Percentiles rank a stretch among this genome's conserved stretches.
phyloP scores from a whole-genome alignment of 2,888 invertebrate species.

The Drosophila colorata region DNA sequence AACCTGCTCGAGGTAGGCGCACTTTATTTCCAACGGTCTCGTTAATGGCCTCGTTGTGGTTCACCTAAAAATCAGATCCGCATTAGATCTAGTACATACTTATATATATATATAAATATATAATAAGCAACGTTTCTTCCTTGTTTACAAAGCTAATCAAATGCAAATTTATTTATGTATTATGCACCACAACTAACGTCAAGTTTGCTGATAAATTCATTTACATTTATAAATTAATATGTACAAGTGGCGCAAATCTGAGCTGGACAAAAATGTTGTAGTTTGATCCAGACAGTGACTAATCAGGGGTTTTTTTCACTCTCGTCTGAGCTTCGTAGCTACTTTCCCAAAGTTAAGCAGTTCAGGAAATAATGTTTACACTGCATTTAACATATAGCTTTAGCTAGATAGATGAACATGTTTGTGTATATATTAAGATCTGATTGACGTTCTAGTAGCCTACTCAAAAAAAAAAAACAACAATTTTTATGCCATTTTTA shows the following conservation, averaged over 20 bases:
- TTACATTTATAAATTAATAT: slow-evolving; percentile 7
- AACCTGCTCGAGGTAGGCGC: slow-evolving; percentile 62
- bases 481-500: slow-evolving; percentile 8
- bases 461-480: slow-evolving; percentile 18
- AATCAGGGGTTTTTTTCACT: slow-evolving; percentile 49
- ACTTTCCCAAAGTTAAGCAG: slow-evolving; percentile 33
- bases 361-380: slow-evolving; percentile 29
- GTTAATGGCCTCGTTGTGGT: slow-evolving; percentile 31
- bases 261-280: slow-evolving; percentile 8
- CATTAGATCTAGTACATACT: neutral
- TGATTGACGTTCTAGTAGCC: slow-evolving; percentile 22
- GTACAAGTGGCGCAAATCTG: neutral
- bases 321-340: neutral
- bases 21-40: slow-evolving; percentile 36
- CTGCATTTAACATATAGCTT: slow-evolving; percentile 48
- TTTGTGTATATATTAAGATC: slow-evolving; percentile 17
- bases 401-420: slow-evolving; percentile 3
- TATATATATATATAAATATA: neutral
- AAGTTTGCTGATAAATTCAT: slow-evolving; percentile 31
- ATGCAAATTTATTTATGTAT: slow-evolving; percentile 21
- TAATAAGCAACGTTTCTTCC: neutral
- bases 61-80: slow-evolving; percentile 45
- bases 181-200: slow-evolving; percentile 29
- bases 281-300: slow-evolving; percentile 47
- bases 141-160: slow-evolving; percentile 26